Base-by-base conservation (phyloP, 2,888 invertebrate genomes). In the Cremastobaeus sp. region DNA sequence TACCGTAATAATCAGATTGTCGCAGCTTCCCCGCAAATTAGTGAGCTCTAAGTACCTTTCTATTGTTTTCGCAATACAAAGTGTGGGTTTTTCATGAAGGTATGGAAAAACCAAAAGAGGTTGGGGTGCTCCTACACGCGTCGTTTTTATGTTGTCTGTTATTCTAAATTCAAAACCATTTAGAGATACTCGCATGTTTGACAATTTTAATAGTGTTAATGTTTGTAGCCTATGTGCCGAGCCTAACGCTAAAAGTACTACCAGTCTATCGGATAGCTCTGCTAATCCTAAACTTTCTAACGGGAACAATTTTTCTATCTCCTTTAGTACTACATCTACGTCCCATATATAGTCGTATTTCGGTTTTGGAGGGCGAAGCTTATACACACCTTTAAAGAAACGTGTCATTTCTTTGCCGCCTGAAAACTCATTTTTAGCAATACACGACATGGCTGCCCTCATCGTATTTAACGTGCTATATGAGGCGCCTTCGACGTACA, bases 401-500 rank as follows among this genome's bases (percentile, higher is more conserved):
- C 77, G 34, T 47, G 64, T 75, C 8, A 82, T 59, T 21, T 55
- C 39, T 14, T 59, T 18, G 17, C 78, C 57, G 3, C 68, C 14
- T 2, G 70, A 71, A 3, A 81, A 55, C 8, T 76, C 50, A 25
- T 5, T 1, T 48, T 54, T 37, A 74, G 17, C 11, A 82, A 72
- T 9, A 82, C 66, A 0, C 8, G 79, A 47, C 9, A 83, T 48
- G 0, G 82, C 84, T 2, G 82, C 77, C 20, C 82, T 65, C 37
- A 72, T 69, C 0, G 76, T 76, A 39, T 81, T 81, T 8, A 82
- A 70, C 0, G 80, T 72, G 1, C 77, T 77, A 60, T 79, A 79
- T 14, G 62, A 68, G 2, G 71, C 65, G 39, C 64, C 74, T 17
- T 45, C 21, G 6, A 74, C 32, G 8, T 64, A 78, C 21, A 64